Percentiles rank a stretch among this genome's conserved stretches.
Conservation (phyloP, 2,113 vertebrate species). For the Gobius niger region DNA sequence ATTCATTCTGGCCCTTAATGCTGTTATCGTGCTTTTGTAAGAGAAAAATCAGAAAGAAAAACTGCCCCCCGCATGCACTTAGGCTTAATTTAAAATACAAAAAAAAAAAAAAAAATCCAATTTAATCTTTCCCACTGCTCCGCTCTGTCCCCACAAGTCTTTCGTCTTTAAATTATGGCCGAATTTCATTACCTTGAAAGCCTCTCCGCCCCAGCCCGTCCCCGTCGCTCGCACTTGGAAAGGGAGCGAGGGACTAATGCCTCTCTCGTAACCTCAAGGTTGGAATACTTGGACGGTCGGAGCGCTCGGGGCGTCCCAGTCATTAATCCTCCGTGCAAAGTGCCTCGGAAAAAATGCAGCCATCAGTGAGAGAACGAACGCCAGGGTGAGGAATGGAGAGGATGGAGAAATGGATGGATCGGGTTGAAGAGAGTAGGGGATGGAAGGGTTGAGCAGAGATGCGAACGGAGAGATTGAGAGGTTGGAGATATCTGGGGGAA, state of each 20-base stretch:
- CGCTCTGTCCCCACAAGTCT: constrained; percentile 76
- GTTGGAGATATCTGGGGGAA: no score
- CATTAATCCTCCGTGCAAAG: constrained; percentile 83
- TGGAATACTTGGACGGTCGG: constrained; percentile 77
- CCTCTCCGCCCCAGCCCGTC: constrained; percentile 69
- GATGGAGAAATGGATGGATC: no score
- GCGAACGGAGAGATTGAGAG: no score
- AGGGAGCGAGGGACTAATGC: constrained; percentile 81
- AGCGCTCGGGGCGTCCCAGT: constrained; percentile 75
- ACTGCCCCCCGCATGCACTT: constrained; percentile 76
- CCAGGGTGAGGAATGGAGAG: constrained; percentile 42
- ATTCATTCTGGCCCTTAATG: constrained; percentile 83
- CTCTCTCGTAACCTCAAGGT: constrained; percentile 85
- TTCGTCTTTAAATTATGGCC: constrained; percentile 81
- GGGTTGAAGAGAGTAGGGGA: no score
- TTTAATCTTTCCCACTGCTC: constrained; percentile 74
- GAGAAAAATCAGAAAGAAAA: constrained; percentile 66
- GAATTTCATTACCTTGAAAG: constrained; percentile 87
- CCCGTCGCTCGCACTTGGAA: constrained; percentile 65
- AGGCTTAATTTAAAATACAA: constrained; percentile 82
- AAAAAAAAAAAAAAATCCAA: constrained; percentile 75
- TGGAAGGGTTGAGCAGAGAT: no score
- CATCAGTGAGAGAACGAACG: constrained; percentile 16
- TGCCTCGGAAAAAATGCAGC: constrained; percentile 74
- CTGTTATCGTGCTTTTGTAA: constrained; percentile 83